These are phyloP conservation scores for Litoditis marina DNA, from an alignment of 2,888 invertebrate species.

Conservation along the genomic window DNA sequence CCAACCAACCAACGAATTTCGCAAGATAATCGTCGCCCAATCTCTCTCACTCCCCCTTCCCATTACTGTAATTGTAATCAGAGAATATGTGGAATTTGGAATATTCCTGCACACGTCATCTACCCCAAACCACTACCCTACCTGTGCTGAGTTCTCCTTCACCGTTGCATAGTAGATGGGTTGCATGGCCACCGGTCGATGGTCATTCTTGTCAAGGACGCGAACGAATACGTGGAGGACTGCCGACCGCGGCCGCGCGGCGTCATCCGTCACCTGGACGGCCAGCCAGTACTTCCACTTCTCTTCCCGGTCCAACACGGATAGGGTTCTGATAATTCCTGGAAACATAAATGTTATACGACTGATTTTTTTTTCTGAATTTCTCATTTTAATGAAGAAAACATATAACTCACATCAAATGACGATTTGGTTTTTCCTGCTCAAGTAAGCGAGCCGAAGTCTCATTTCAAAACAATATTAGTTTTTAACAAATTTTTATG, in stretches of 20 bases:
- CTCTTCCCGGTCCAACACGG: constrained; percentile 83
- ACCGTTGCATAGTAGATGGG: constrained; percentile 82
- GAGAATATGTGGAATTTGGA: no score
- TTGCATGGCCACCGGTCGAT: constrained; percentile 81
- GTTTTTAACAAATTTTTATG: no score
- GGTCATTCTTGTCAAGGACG: constrained; percentile 87
- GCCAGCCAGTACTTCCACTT: constrained; percentile 87
- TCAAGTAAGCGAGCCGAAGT: no score
- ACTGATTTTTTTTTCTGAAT: not conserved
- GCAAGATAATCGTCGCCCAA: not conserved
- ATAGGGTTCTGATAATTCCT: constrained; percentile 81
- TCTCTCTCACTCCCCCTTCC: not conserved
- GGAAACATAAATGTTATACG: constrained; percentile 2
- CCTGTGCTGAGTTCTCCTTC: constrained; percentile 73
- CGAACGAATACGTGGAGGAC: constrained; percentile 76
- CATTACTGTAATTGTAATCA: no score
- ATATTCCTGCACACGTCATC: no score
- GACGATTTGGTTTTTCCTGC: no score
- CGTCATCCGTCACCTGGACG: constrained; percentile 82
- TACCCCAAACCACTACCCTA: no score
- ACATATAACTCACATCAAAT: no score
- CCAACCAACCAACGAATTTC: no score
- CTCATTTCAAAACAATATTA: no score
- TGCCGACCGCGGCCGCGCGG: constrained; percentile 69
- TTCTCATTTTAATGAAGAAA: not conserved